Base-by-base conservation (phyloP, 1,140 invertebrate species). In the Leptestheria dahalacensis region DNA sequence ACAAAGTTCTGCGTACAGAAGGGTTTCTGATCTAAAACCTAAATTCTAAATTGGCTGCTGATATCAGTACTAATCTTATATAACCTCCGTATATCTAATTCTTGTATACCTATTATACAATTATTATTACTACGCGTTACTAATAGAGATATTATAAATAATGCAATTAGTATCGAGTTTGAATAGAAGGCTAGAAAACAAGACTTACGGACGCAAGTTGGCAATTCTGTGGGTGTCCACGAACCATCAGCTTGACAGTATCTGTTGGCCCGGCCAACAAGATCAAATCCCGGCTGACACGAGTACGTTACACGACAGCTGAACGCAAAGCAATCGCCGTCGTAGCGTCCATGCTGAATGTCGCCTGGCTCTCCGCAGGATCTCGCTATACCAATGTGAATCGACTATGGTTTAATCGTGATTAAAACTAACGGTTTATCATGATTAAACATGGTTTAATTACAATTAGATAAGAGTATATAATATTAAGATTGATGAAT, bases 221-320 rank as follows among this genome's bases (percentile, higher is more conserved):
- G 91, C 28, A 90, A 74, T 68, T 93, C 88, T 68, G 85, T 84
- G 1, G 93, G 93, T 11, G 80, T 82, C 94, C 78, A 80, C n/a
- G 70, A 65, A 18, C 88, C 90, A 68, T 92, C 87, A 2, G 86
- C 83, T 69, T 88, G 82, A 68, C 91, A 95, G 67, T 84, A 80
- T 48, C 88, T 78, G 66, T 90, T 86, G 0, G 82, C 76, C 61
- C 83, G 81, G 23, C 92, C 92, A 6, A 91, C 82, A 51, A 97
- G 72, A 70, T 97, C 90, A 72, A 90, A 97, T 0, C 90, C 91
- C 53, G 89, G 86, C 15, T 88, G 83, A 69, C 95, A 99, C 59
- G 90, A 83, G 67, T 97, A 97, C 12, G 84, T 86, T 1, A 97
- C 88, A 4, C 83, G 79, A 68, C 92, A 94, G 4, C 88, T 86